A percentile compares a stretch with the other conserved stretches of the same genome.
phyloP scores from a whole-genome alignment of 2,113 vertebrate species.

The Anoura caudifer region DNA sequence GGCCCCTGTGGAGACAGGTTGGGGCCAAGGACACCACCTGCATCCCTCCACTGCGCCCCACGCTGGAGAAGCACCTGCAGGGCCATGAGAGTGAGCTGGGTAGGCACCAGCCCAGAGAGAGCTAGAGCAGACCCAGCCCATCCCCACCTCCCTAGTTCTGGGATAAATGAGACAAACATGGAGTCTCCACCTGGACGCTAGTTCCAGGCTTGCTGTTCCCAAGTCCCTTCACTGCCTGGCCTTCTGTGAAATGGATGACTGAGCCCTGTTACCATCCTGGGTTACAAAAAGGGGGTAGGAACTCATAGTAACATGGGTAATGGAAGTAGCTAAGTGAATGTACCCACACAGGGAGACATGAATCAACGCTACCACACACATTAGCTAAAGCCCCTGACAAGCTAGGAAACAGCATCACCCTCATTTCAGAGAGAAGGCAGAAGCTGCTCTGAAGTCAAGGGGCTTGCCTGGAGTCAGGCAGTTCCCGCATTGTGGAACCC shows the following conservation, averaged over 20 bases:
- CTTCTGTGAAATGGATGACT: neutral
- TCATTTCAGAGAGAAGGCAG: neutral
- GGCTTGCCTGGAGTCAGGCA: neutral
- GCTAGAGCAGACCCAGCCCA: neutral
- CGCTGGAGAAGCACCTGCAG: conserved; percentile 83
- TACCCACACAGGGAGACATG: fast-evolving
- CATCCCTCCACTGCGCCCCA: conserved; percentile 79
- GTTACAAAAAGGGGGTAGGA: neutral
- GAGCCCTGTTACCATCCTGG: neutral
- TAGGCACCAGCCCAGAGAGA: neutral
- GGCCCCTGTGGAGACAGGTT: conserved; percentile 66
- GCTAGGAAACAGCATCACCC: neutral
- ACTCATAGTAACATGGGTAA: fast-evolving
- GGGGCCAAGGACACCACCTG: conserved; percentile 78
- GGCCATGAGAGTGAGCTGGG: neutral
- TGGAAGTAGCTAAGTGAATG: fast-evolving
- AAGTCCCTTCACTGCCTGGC: neutral
- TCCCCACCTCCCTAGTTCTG: too few relatives aligned
- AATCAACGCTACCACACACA: neutral
- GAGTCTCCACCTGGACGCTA: neutral
- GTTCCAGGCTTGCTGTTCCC: neutral
- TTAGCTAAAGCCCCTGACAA: neutral
- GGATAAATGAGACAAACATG: neutral
- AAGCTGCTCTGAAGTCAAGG: neutral
- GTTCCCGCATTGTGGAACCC: fast-evolving